These are phyloP conservation scores for Corythucha ciliata DNA, from an alignment of 2,888 invertebrate species.

Conservation along the genomic window DNA sequence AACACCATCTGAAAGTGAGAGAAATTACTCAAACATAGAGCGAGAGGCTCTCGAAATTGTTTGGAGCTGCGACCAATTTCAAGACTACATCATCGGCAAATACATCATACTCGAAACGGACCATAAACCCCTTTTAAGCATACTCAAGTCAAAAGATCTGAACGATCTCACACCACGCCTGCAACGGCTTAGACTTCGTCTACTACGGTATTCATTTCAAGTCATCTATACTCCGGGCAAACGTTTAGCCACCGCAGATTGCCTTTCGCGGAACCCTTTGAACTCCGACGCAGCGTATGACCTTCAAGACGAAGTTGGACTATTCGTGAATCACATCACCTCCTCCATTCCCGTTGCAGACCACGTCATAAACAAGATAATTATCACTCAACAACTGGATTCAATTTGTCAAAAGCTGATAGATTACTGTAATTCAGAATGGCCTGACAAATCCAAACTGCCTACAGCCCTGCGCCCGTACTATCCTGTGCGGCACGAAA, in stretches of 20 bases:
- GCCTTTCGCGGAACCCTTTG: neutral
- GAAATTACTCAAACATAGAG: slow-evolving; percentile 12
- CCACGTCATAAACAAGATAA: slow-evolving; percentile 5
- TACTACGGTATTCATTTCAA: neutral
- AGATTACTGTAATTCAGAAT: neutral
- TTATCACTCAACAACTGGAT: slow-evolving; percentile 5
- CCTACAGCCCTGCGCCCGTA: too few species aligned
- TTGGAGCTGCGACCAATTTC: slow-evolving; percentile 12
- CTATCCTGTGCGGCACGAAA: too few species aligned
- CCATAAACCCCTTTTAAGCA: slow-evolving; percentile 4
- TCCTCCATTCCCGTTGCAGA: too few species aligned
- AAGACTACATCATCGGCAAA: slow-evolving; percentile 6
- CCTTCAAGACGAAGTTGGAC: too few species aligned
- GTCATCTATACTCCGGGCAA: neutral
- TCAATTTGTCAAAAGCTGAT: neutral
- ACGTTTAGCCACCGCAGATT: neutral
- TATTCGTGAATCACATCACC: too few species aligned
- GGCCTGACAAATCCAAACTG: too few species aligned
- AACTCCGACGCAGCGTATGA: too few species aligned
- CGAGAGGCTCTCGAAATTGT: neutral
- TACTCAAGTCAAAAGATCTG: slow-evolving; percentile 3
- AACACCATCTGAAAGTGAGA: neutral
- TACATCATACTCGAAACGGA: slow-evolving; percentile 2
- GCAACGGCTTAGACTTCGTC: neutral
- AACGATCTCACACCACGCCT: slow-evolving; percentile 6